Evolutionary conservation across 2,113 vertebrate species (phyloP), one percentile per base, ranked within the genome.

Genomic region (Todiramphus saurophagus): DNA sequence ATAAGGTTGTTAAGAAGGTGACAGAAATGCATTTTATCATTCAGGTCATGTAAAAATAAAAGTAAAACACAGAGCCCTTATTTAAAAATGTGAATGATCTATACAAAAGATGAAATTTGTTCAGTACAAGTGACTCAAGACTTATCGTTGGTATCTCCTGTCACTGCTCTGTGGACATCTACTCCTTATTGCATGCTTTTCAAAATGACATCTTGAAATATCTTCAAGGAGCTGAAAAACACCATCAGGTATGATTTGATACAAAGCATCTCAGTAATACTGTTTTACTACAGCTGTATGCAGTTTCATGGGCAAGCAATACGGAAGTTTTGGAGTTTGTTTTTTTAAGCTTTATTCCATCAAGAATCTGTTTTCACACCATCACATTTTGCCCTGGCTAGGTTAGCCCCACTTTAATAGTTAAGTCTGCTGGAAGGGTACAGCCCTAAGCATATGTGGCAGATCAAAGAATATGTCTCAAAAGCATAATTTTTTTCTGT

Each of bases 251-350:
- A 43, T 3, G 5, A 5, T 14, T 85, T 62, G 20, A 28, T 33
- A n/a, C 3, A 56, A 55, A 76, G 13, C n/a, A 58, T 62, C 44
- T 66, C 58, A 68, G 28, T 43, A 31, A 55, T 67, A 28, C 11
- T 59, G 2, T 39, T 89, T 67, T 39, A 66, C 19, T 53, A 51
- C 9, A 89, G 15, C 13, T 68, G 17, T 39, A 16, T 56, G 15
- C 13, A 76, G 10, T 15, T 72, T 68, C 11, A 10, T 72, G 39
- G 17, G 5, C 9, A 90, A 87, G 20, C 11, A 28, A 14, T 28
- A 33, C 13, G 30, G 48, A 83, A 75, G 3, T 1, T 41, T 59
- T 59, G 33, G 3, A 2, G 0, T 33, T 63, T 3, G 10, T 5
- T 53, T 53, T 80, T 12, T 46, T 27, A 50, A 53, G 24, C 7